Percentiles rank a stretch among this genome's conserved stretches.
phyloP scores from a whole-genome alignment of 2,113 vertebrate species.

The Porphyrio hochstetteri region DNA sequence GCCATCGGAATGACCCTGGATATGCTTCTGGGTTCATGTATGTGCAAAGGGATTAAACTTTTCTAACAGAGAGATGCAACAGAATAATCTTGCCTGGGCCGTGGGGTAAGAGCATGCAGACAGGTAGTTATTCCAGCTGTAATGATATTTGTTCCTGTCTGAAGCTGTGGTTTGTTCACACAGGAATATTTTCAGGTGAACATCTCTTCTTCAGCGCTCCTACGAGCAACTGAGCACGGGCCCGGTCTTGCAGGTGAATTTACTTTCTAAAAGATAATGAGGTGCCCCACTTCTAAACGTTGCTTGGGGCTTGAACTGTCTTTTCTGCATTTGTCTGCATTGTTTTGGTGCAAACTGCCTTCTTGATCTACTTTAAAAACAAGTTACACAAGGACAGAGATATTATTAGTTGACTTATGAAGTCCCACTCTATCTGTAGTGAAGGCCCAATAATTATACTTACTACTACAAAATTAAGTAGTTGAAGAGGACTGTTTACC shows the following conservation, averaged over 20 bases:
- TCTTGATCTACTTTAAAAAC: neutral
- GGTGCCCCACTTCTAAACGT: neutral
- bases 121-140: neutral
- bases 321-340: neutral
- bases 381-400: neutral
- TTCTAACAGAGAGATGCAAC: neutral
- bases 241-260: neutral
- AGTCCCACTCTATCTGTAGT: neutral
- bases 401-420: neutral
- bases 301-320: neutral
- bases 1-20: neutral
- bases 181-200: neutral
- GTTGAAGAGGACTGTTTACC: neutral
- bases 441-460: neutral
- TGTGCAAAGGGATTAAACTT: neutral
- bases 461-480: neutral
- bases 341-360: neutral
- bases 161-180: neutral
- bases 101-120: rapidly evolving
- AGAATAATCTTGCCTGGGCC: neutral
- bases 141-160: neutral
- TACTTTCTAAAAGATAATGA: neutral
- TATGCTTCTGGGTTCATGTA: neutral
- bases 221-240: rapidly evolving
- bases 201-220: rapidly evolving